phyloP scores from a whole-genome alignment of 2,797 vertebrate genomes.

The Hyperoplus lanceolatus region DNA sequence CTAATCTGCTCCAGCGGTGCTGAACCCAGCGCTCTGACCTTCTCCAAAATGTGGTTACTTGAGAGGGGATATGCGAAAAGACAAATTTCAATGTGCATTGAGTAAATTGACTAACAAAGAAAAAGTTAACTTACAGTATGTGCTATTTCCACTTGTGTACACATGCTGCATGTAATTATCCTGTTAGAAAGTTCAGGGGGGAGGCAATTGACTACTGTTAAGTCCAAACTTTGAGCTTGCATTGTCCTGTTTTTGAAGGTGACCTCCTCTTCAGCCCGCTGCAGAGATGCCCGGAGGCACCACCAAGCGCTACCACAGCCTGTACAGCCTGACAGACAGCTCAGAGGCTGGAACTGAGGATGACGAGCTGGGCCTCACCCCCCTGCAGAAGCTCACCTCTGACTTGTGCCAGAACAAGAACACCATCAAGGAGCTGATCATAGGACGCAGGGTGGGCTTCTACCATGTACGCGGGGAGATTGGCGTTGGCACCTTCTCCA shows the following conservation, averaged over 20 bases:
- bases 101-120: too few species aligned
- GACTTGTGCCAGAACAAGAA: slow-evolving; percentile 92
- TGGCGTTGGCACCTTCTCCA: slow-evolving; percentile 94
- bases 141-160: background rate
- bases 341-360: slow-evolving; percentile 71
- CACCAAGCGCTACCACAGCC: slow-evolving; percentile 73
- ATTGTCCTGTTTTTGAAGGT: background rate
- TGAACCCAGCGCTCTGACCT: too few species aligned
- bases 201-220: background rate
- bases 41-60: too few species aligned
- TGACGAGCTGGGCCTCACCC: slow-evolving; percentile 81
- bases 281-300: slow-evolving; percentile 84
- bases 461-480: slow-evolving; percentile 95
- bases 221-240: background rate
- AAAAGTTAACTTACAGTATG: too few species aligned
- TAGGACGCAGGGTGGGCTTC: slow-evolving; percentile 94
- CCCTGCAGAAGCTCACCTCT: slow-evolving; percentile 91
- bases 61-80: too few species aligned
- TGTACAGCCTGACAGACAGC: slow-evolving; percentile 88
- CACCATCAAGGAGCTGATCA: slow-evolving; percentile 91
- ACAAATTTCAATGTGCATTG: too few species aligned
- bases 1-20: too few species aligned
- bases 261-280: slow-evolving; percentile 41
- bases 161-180: background rate
- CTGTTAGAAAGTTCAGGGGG: background rate